These are phyloP conservation scores for Hemicordylus capensis DNA, from an alignment of 2,113 vertebrate species.

Conservation along the genomic window DNA sequence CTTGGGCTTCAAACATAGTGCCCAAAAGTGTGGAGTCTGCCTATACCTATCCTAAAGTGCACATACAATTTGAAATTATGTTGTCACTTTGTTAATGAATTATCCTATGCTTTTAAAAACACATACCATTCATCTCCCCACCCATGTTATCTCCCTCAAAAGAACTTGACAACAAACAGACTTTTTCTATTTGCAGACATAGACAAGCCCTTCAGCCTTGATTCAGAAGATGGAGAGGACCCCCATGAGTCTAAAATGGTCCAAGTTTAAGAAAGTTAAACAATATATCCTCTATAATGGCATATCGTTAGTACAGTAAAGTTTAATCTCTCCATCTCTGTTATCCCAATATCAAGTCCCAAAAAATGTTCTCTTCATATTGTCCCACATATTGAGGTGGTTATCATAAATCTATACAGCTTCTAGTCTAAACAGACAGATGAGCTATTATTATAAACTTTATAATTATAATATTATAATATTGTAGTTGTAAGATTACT, in stretches of 20 bases:
- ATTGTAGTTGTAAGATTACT: neutral
- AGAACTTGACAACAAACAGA: neutral
- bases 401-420: neutral
- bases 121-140: neutral
- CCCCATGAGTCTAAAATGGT: neutral
- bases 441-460: slow-evolving; percentile 16
- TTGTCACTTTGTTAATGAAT: neutral
- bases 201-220: neutral
- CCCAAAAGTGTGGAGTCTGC: too few species aligned
- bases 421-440: neutral
- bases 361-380: neutral
- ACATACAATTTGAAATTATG: neutral
- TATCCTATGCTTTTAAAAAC: neutral
- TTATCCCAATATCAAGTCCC: neutral
- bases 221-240: neutral
- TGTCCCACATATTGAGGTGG: neutral
- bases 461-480: too few species aligned
- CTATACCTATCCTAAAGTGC: too few species aligned
- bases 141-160: neutral
- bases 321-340: too few species aligned
- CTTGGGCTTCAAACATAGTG: neutral
- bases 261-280: neutral
- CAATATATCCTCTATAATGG: too few species aligned
- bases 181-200: neutral
- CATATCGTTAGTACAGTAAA: too few species aligned